Evolutionary conservation across 2,113 vertebrate genomes (phyloP).

Genomic region (Physeter macrocephalus): DNA sequence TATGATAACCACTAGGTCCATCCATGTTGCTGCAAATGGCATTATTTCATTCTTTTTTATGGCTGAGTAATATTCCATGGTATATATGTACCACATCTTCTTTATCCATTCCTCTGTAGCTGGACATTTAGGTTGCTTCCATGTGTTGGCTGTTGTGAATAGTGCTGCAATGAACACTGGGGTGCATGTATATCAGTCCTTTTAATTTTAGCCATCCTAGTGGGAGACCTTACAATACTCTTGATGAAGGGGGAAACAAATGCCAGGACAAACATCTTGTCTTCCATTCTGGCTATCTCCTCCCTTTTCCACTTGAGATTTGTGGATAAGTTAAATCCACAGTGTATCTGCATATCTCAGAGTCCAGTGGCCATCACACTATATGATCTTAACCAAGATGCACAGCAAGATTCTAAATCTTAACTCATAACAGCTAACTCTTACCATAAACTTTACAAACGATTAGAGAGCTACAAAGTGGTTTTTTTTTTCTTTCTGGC

Average conservation of each 20-base stretch:
- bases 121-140: neutral
- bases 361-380: neutral
- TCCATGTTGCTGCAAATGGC: neutral
- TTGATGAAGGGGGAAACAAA: neutral
- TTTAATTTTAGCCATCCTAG: neutral
- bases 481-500: neutral
- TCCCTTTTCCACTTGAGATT: neutral
- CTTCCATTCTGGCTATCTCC: neutral
- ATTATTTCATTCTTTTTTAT: neutral
- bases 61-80: neutral
- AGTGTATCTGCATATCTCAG: neutral
- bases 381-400: neutral
- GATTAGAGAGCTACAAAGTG: neutral
- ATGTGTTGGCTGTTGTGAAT: neutral
- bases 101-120: neutral
- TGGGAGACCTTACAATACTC: neutral
- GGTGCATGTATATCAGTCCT: neutral
- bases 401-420: neutral
- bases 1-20: neutral
- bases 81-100: neutral
- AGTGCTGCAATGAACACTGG: neutral
- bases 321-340: neutral
- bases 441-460: neutral
- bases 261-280: neutral
- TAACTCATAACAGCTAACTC: neutral